A percentile compares a stretch with the other conserved stretches of the same genome.
Evolutionary conservation across 2,888 invertebrate genomes (phyloP).

Genomic region (Lydus trimaculatus): DNA sequence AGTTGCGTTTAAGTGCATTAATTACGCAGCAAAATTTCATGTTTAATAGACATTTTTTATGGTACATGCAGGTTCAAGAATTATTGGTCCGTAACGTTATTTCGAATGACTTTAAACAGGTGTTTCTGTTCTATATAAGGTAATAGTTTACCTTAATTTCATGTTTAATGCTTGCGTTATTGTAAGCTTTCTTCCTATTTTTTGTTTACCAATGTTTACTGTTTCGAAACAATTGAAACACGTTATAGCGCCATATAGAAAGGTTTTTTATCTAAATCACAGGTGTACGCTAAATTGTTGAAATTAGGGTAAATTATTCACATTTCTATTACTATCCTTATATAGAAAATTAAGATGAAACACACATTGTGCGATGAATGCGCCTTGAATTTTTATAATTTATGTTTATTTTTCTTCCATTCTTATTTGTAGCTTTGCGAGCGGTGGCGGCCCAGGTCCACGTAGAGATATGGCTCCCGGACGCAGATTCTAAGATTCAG

Average conservation of each 20-base stretch:
- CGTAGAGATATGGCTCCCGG: constrained; percentile 59
- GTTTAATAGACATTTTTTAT: constrained; percentile 13
- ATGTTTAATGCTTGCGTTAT: not conserved
- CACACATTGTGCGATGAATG: too few relatives aligned
- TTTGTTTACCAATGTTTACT: too few relatives aligned
- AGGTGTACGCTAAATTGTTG: not conserved
- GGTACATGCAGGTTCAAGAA: constrained; percentile 21
- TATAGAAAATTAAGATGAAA: constrained; percentile 14
- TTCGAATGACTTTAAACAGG: constrained; percentile 12
- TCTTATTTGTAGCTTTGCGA: constrained; percentile 54
- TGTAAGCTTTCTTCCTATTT: too few relatives aligned
- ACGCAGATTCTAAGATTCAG: constrained; percentile 60
- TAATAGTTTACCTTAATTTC: not conserved
- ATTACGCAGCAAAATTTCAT: not conserved
- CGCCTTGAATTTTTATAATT: constrained; percentile 5
- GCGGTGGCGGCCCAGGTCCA: constrained; percentile 59
- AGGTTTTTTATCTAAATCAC: too few relatives aligned
- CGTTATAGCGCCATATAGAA: too few relatives aligned
- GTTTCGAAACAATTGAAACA: too few relatives aligned
- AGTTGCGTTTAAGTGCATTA: not conserved
- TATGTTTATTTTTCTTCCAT: constrained; percentile 25
- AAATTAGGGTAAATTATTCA: not conserved
- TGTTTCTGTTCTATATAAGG: constrained; percentile 1
- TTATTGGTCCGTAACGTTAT: constrained; percentile 22
- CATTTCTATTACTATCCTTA: constrained; percentile 6